Conservation (phyloP, 2,888 invertebrate species). For the Chrysopilus asiliformis region DNA sequence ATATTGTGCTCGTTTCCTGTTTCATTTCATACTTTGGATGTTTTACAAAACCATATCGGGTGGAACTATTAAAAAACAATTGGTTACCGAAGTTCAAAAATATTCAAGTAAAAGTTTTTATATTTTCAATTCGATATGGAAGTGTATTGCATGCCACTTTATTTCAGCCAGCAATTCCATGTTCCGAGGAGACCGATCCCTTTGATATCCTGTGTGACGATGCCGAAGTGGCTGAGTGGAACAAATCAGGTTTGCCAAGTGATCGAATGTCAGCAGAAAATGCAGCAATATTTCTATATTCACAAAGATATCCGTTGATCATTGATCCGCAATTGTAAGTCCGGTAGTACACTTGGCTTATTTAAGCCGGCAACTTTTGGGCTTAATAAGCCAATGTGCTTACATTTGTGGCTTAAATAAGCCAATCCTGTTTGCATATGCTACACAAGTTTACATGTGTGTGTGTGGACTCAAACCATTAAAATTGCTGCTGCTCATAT, state of each 20-base stretch:
- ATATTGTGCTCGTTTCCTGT: conserved; percentile 75
- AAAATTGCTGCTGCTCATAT: too few species aligned
- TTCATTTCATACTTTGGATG: conserved; percentile 93
- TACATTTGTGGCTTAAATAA: too few species aligned
- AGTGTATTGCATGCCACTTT: background rate
- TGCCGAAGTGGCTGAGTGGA: conserved; percentile 86
- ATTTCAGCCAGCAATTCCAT: conserved; percentile 56
- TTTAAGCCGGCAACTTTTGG: too few species aligned
- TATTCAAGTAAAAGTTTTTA: conserved; percentile 38
- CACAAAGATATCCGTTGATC: conserved; percentile 87
- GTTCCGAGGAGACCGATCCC: conserved; percentile 66
- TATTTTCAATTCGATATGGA: background rate
- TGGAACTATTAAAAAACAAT: conserved; percentile 59
- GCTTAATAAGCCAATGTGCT: too few species aligned
- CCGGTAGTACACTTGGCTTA: too few species aligned
- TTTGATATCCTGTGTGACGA: conserved; percentile 81
- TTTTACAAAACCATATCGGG: conserved; percentile 72
- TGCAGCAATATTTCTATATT: conserved; percentile 79
- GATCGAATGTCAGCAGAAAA: conserved; percentile 93
- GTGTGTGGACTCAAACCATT: too few species aligned
- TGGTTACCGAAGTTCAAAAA: conserved; percentile 71
- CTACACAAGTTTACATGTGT: too few species aligned
- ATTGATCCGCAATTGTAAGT: conserved; percentile 79
- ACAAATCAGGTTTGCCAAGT: conserved; percentile 83
- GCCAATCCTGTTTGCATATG: too few species aligned